These are phyloP conservation scores for Naso thynnoides DNA, from an alignment of 2,797 vertebrate genomes.

Conservation along the genomic window DNA sequence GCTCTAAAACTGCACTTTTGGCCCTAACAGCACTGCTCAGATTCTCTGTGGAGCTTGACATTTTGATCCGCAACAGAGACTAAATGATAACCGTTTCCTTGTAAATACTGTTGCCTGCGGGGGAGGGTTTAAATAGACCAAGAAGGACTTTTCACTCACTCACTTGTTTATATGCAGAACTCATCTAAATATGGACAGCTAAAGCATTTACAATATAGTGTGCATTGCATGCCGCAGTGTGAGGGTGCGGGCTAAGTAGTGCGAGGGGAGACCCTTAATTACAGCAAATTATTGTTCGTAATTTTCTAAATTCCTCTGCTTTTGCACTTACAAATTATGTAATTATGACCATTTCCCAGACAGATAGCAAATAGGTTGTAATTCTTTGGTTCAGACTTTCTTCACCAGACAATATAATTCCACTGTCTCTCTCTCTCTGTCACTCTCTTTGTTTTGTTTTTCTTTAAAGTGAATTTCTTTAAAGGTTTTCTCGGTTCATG, in stretches of 20 bases:
- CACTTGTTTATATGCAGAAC: conserved; percentile 79
- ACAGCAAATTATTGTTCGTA: conserved; percentile 51
- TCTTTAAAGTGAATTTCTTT: conserved; percentile 71
- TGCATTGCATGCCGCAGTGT: conserved; percentile 33
- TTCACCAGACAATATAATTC: conserved; percentile 45
- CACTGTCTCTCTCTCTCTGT: conserved; percentile 45
- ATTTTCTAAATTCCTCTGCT: conserved; percentile 59
- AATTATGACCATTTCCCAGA: conserved; percentile 56
- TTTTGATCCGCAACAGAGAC: conserved; percentile 87
- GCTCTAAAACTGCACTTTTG: conserved; percentile 86
- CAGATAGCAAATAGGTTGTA: conserved; percentile 41
- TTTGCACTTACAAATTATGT: conserved; percentile 61
- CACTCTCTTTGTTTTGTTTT: conserved; percentile 60
- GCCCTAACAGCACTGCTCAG: conserved; percentile 79
- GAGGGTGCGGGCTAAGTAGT: conserved; percentile 33
- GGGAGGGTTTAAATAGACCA: conserved; percentile 84
- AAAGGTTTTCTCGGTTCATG: conserved; percentile 63
- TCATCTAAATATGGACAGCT: conserved; percentile 71
- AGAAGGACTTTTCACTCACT: conserved; percentile 82
- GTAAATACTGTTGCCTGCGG: conserved; percentile 84
- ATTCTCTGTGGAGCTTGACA: conserved; percentile 86
- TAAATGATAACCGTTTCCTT: conserved; percentile 88
- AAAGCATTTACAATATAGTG: conserved; percentile 56
- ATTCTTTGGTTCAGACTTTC: conserved; percentile 36
- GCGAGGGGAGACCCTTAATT: conserved; percentile 60